Conservation (phyloP, 2,113 vertebrate species). For the Chlorocebus sabaeus region DNA sequence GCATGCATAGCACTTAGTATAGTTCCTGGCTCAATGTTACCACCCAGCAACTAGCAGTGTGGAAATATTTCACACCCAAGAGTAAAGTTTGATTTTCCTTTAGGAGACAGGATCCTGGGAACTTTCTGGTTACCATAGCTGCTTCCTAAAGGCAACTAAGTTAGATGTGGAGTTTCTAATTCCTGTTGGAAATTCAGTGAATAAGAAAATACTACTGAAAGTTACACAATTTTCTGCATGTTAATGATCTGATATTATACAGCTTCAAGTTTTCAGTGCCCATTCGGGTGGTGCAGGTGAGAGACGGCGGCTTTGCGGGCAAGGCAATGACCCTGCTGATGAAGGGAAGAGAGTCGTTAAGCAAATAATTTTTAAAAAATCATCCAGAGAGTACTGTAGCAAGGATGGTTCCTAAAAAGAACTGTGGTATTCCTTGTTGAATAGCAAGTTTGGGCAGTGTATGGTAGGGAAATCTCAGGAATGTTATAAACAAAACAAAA, state of each 20-base stretch:
- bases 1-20: no score
- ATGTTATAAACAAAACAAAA: neutral
- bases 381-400: neutral
- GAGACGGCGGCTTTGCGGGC: neutral
- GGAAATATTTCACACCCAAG: neutral
- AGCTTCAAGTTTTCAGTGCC: constrained; percentile 45
- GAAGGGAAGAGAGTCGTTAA: neutral
- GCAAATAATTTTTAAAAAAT: neutral
- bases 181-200: constrained; percentile 38
- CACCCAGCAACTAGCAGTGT: neutral
- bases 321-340: neutral
- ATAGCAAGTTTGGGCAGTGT: neutral
- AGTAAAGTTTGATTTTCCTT: neutral
- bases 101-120: neutral
- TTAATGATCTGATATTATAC: constrained; percentile 46
- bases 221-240: neutral
- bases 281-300: no score
- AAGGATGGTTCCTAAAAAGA: neutral
- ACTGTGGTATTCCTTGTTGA: neutral
- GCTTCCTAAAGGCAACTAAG: neutral
- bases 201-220: constrained; percentile 42
- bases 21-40: neutral
- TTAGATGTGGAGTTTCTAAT: constrained; percentile 28
- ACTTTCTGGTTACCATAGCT: neutral
- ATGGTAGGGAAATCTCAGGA: neutral